A percentile compares a stretch with the other conserved stretches of the same genome.
Conservation (phyloP, 2,888 invertebrate species). For the Agonopterix heracliana region DNA sequence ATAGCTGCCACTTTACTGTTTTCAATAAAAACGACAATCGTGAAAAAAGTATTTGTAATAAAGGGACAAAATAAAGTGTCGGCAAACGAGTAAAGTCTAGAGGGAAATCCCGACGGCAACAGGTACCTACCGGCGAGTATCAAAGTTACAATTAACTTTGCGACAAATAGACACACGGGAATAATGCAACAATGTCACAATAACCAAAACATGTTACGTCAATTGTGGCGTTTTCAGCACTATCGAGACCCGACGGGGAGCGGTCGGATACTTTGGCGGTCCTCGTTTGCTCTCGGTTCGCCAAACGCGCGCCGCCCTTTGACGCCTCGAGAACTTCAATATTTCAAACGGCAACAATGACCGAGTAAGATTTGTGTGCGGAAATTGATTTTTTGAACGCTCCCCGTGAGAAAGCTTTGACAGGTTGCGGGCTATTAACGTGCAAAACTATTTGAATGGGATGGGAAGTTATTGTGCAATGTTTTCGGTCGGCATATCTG, state of each 20-base stretch:
- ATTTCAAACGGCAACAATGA: constrained; percentile 71
- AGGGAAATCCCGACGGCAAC: constrained; percentile 31
- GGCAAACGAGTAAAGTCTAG: background rate
- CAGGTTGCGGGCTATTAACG: constrained; percentile 52
- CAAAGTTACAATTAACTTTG: constrained; percentile 49
- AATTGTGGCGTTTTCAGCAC: constrained; percentile 69
- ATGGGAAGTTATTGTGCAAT: constrained; percentile 53
- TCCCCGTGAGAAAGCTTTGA: constrained; percentile 64
- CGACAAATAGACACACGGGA: constrained; percentile 30
- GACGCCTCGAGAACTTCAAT: constrained; percentile 47
- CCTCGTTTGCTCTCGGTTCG: constrained; percentile 22
- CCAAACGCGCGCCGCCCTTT: constrained; percentile 44
- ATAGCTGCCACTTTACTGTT: constrained; percentile 2
- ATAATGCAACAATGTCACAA: constrained; percentile 48
- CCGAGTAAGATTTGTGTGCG: constrained; percentile 70
- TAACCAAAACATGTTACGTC: constrained; percentile 57
- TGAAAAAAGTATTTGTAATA: constrained; percentile 6
- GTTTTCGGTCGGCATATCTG: constrained; percentile 16
- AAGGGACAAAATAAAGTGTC: constrained; percentile 13
- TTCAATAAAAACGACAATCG: constrained; percentile 3
- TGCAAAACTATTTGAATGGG: constrained; percentile 35
- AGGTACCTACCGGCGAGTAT: constrained; percentile 27
- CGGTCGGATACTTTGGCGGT: constrained; percentile 26
- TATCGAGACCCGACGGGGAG: constrained; percentile 55
- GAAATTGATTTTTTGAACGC: constrained; percentile 70